Evolutionary conservation across 2,113 vertebrate genomes (phyloP), one percentile per base, ranked within the genome.

Genomic region (Vombatus ursinus): DNA sequence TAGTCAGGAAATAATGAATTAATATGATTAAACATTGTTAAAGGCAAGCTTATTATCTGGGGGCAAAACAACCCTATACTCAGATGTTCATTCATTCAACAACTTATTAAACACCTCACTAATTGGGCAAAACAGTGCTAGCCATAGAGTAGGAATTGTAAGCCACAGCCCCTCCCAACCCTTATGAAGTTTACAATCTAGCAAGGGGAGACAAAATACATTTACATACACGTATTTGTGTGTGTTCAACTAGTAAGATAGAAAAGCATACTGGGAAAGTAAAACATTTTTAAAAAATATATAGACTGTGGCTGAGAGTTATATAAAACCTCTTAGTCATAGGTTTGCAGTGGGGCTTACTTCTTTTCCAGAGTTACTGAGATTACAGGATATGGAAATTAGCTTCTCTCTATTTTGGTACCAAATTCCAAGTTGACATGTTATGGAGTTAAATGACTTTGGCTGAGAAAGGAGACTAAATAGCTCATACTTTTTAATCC

Each of bases 21-120:
- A 84, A 84, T 84, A 44, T 50, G 90, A 90, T 90, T 90, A 48
- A 90, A 47, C 90, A 90, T 90, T 90, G 47, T 49, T 90, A 90
- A 90, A 90, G 47, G 48, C 48, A 90, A 50, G 47, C 90, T 90
- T 44, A 90, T 48, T 50, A 90, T 50, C 90, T 90, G 25, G 90
- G 89, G 48, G 49, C 24, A 49, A 50, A 90, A 49, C 25, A 90
- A 48, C 48, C 90, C 49, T 90, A 90, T 28, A 90, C 90, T 49
- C 90, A 90, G 90, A 90, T 31, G 24, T 90, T 90, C 44, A 90
- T 47, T 90, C 19, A 84, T 84, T 84, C 68, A 84, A 84, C n/a
- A 84, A 44, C 68, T 84, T 84, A 84, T 84, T 44, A 84, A 44
- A 84, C 68, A 44, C 68, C n/a, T 84, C 68, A 84, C 19, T 84